Evolutionary conservation across 2,797 vertebrate genomes (phyloP), one percentile per base, ranked within the genome.

Genomic region (Enteromius radiatus): DNA sequence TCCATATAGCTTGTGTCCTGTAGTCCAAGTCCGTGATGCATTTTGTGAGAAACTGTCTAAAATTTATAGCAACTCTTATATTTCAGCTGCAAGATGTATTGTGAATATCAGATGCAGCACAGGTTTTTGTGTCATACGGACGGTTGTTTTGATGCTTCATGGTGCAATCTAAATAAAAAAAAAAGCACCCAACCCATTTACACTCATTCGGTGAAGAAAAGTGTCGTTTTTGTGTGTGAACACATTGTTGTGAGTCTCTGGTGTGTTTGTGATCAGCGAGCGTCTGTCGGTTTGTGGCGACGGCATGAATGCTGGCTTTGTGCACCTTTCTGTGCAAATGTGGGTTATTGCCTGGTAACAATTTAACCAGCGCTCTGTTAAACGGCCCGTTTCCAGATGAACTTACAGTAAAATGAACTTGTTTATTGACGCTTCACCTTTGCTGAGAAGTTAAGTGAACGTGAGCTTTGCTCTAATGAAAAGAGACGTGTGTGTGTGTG

Each of bases 401-500:
- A 33, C 54, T 56, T 49, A 23, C 49, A 36, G n/a, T 21, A 61
- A 45, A 19, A 36, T 21, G 7, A 36, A 54, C 67, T n/a, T 8
- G 80, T 89, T 89, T 87, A 84, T 86, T 85, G 84, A 85, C 81
- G 81, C 87, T 84, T 78, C 33, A 83, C 86, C 86, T 68, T 75
- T 68, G 26, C 7, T 28, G 43, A 23, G 41, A 85, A 84, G 77
- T 28, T 21, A 14, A 52, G 43, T 64, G 47, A 69, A 70, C 31
- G 59, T 47, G 67, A 76, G 36, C 90, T 90, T 86, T 85, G 88
- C 90, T 90, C 91, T 89, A 11, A 63, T 91, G 91, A 92, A 89
- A 84, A 86, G 81, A 91, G 93, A 91, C 74, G 64, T 23, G 69
- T 49, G 91, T 91, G 92, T 86, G 92, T 92, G 47, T 17, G 45